Percentiles rank a stretch among this genome's conserved stretches.
Conservation (phyloP, 1,140 invertebrate species). For the Lasioglossum baleicum region DNA sequence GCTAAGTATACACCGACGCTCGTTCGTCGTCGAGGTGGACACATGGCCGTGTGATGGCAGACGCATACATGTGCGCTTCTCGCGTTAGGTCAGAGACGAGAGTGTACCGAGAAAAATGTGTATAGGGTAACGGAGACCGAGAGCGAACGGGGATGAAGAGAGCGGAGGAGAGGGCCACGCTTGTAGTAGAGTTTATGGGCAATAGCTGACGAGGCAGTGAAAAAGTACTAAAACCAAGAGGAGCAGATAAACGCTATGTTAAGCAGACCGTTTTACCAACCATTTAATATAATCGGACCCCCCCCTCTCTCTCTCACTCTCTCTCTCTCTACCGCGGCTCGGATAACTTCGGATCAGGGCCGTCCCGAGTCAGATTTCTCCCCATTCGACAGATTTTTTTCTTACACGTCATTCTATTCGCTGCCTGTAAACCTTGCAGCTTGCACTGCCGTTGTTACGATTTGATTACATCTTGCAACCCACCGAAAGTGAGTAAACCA, state of each 20-base stretch:
- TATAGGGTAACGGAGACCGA: constrained; percentile 30
- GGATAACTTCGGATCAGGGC: constrained; percentile 67
- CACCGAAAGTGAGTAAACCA: no score
- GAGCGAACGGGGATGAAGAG: constrained; percentile 43
- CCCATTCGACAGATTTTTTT: constrained; percentile 23
- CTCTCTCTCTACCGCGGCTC: constrained; percentile 58
- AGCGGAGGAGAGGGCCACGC: constrained; percentile 40
- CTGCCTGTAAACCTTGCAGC: constrained; percentile 1
- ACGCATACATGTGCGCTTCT: constrained; percentile 2
- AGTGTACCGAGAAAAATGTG: constrained; percentile 52
- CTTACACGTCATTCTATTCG: constrained; percentile 4
- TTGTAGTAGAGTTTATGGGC: constrained; percentile 75
- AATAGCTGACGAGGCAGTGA: constrained; percentile 80
- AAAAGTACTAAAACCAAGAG: constrained; percentile 80
- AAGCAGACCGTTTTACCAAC: constrained; percentile 79
- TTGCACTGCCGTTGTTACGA: background rate
- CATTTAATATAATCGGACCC: constrained; percentile 80
- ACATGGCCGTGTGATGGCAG: background rate
- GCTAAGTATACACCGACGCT: constrained; percentile 31
- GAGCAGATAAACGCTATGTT: constrained; percentile 80
- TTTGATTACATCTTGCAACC: constrained; percentile 13
- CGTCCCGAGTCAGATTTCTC: constrained; percentile 44
- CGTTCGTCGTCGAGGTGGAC: background rate
- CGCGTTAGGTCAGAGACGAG: constrained; percentile 33
- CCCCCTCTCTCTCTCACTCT: constrained; percentile 33